Percentiles rank a stretch among this genome's conserved stretches.
phyloP scores from a whole-genome alignment of 2,113 vertebrate genomes.

The Alosa alosa region DNA sequence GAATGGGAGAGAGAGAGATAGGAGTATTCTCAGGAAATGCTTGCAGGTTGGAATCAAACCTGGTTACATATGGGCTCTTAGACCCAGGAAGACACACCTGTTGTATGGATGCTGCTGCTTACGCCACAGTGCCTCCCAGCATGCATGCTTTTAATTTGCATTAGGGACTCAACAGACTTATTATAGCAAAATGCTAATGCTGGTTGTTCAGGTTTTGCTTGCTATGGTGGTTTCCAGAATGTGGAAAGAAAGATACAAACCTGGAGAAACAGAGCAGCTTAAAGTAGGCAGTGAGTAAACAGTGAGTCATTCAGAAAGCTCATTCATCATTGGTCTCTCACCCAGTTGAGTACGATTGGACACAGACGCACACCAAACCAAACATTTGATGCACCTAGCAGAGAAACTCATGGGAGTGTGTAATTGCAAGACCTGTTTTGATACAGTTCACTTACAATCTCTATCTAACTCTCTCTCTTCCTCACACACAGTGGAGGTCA shows the following conservation, averaged over 20 bases:
- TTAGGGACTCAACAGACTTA: not conserved
- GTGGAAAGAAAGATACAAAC: not conserved
- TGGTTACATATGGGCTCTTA: too few species aligned
- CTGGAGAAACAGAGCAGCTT: not conserved
- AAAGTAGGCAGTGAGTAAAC: not conserved
- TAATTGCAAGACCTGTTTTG: not conserved
- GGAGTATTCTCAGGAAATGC: too few species aligned
- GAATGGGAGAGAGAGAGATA: too few species aligned
- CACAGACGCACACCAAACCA: not conserved
- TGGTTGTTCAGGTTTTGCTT: not conserved
- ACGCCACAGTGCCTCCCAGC: too few species aligned
- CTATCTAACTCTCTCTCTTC: not conserved
- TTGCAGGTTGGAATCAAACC: too few species aligned
- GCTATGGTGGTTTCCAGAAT: not conserved
- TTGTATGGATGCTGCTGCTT: too few species aligned
- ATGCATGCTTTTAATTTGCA: not conserved
- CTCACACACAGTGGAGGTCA: too few species aligned
- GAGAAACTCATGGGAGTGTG: not conserved
- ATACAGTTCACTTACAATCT: not conserved
- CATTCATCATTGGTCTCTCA: not conserved
- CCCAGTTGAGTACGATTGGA: not conserved
- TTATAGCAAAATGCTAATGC: not conserved
- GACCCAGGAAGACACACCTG: too few species aligned
- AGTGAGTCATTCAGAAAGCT: not conserved
- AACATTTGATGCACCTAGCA: not conserved